These are phyloP conservation scores for Diacarnus erythraeanus DNA, from an alignment of 37 sponge, comb jelly and placozoan species.

Conservation along the genomic window DNA sequence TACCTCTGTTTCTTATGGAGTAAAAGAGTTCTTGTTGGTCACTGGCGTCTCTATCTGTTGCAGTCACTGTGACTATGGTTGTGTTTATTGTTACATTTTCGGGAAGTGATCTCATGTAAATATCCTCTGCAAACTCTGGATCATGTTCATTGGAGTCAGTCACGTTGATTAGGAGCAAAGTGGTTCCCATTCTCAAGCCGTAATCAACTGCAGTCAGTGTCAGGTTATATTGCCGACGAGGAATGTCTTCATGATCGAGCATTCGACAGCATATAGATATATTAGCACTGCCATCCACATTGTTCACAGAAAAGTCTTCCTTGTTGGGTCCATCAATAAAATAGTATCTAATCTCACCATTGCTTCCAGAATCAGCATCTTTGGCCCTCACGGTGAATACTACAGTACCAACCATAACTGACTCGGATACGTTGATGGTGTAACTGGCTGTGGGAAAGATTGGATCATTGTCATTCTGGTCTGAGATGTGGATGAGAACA, in stretches of 20 bases:
- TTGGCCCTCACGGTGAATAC: slow-evolving; percentile 25
- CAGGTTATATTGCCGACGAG: slow-evolving; percentile 50
- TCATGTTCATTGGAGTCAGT: slow-evolving; percentile 59
- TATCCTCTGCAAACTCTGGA: slow-evolving; percentile 26
- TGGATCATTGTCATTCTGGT: slow-evolving; percentile 82
- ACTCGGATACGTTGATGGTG: slow-evolving; percentile 31
- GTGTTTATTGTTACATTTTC: slow-evolving; percentile 40
- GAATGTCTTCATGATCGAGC: neutral
- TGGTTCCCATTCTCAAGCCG: slow-evolving; percentile 28
- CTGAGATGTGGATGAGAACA: slow-evolving; percentile 47
- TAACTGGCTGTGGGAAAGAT: slow-evolving; percentile 36
- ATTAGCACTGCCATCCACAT: slow-evolving; percentile 21
- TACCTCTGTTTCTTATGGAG: slow-evolving; percentile 29
- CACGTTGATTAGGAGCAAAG: slow-evolving; percentile 26
- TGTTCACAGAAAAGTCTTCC: slow-evolving; percentile 13
- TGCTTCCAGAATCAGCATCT: slow-evolving; percentile 56
- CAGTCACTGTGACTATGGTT: slow-evolving; percentile 29
- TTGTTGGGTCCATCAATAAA: slow-evolving; percentile 20
- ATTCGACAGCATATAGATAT: neutral
- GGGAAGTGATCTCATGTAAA: slow-evolving; percentile 2
- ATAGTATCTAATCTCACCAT: slow-evolving; percentile 30
- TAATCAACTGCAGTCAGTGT: slow-evolving; percentile 55
- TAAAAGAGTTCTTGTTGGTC: slow-evolving; percentile 36
- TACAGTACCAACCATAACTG: neutral
- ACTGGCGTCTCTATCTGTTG: slow-evolving; percentile 53